Evolutionary conservation across 2,113 vertebrate species (phyloP).

Genomic region (Indicator maculatus): DNA sequence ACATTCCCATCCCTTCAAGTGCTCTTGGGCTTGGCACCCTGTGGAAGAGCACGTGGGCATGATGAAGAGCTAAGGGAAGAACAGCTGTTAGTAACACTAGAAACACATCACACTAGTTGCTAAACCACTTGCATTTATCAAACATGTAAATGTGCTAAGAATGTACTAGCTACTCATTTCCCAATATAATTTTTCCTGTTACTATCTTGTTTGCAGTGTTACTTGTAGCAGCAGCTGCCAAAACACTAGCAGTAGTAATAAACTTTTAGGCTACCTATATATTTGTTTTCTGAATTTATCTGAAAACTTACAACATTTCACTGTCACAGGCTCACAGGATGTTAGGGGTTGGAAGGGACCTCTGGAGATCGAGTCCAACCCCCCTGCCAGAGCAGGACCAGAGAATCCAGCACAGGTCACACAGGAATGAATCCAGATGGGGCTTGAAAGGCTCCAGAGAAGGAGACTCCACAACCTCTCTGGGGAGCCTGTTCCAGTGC

Average conservation of each 20-base stretch:
- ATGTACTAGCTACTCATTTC: background rate
- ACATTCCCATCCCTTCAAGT: background rate
- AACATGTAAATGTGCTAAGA: background rate
- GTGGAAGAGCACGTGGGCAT: background rate
- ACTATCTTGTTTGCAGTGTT: background rate
- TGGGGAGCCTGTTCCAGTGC: too few relatives aligned
- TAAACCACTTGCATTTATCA: background rate
- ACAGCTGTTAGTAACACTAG: background rate
- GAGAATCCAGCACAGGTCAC: too few relatives aligned
- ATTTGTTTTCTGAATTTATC: background rate
- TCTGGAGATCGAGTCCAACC: too few relatives aligned
- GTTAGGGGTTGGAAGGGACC: too few relatives aligned
- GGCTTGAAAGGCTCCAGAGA: too few relatives aligned
- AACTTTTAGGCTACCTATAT: background rate
- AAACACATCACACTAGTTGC: background rate
- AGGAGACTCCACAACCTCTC: too few relatives aligned
- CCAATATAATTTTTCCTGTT: background rate
- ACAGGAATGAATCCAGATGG: too few relatives aligned
- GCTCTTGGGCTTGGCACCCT: background rate
- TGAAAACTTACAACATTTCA: background rate
- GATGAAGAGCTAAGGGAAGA: rapidly evolving
- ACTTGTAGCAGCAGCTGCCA: background rate
- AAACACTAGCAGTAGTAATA: background rate
- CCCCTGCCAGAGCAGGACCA: too few relatives aligned
- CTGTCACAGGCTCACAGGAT: too few relatives aligned